Conservation (phyloP, 2,888 invertebrate species). For the Drosophila pseudotakahashii region DNA sequence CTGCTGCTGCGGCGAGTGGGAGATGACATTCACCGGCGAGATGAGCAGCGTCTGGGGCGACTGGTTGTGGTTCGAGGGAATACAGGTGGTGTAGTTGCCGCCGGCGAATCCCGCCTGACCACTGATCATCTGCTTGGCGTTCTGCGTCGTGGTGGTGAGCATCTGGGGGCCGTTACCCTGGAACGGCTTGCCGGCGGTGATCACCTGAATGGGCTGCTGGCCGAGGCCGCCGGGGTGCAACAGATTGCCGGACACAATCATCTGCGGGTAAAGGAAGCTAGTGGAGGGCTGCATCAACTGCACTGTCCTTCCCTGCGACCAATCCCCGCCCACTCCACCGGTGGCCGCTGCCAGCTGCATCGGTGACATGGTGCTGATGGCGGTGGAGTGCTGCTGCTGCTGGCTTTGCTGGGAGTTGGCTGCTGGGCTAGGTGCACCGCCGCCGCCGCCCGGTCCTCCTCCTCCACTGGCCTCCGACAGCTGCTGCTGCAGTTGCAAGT, state of each 20-base stretch:
- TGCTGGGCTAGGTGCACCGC: conserved; percentile 84
- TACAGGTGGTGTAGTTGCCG: conserved; percentile 88
- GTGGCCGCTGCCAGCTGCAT: conserved; percentile 87
- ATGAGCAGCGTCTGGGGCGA: conserved; percentile 91
- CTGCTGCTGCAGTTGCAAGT: conserved; percentile 84
- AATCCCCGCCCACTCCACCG: conserved; percentile 87
- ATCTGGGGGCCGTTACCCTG: conserved; percentile 93
- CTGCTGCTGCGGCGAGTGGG: conserved; percentile 83
- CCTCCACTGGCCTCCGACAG: conserved; percentile 62
- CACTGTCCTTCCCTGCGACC: conserved; percentile 88
- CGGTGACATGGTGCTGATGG: conserved; percentile 91
- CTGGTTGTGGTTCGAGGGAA: conserved; percentile 91
- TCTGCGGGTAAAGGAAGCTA: conserved; percentile 91
- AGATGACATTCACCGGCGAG: conserved; percentile 85
- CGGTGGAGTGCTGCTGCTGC: conserved; percentile 85
- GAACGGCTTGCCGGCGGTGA: conserved; percentile 93
- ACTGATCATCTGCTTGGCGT: conserved; percentile 88
- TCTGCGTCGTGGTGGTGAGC: conserved; percentile 89
- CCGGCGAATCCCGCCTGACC: conserved; percentile 82
- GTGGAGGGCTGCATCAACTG: conserved; percentile 91
- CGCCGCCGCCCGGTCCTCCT: conserved; percentile 18
- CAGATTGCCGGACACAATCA: conserved; percentile 92
- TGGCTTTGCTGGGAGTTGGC: conserved; percentile 70
- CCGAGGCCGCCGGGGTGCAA: conserved; percentile 85
- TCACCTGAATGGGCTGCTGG: conserved; percentile 86